Evolutionary conservation across 2,888 invertebrate genomes (phyloP).

Genomic region (Heteromurus nitidus): DNA sequence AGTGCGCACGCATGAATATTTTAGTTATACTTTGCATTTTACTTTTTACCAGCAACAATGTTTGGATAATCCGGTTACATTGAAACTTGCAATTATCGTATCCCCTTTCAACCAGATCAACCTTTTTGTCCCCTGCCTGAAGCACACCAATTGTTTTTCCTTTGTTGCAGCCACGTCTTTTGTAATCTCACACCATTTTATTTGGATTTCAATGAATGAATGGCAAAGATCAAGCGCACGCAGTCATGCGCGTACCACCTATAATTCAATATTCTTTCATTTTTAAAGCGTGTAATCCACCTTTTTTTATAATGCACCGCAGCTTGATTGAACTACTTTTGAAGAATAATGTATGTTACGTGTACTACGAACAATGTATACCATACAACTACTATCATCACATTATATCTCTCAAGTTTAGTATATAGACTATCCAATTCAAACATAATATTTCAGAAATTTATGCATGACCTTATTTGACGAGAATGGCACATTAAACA

Average conservation of each 20-base stretch:
- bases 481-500: constrained; percentile 44
- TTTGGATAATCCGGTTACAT: constrained; percentile 36
- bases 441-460: constrained; percentile 27
- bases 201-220: constrained; percentile 19
- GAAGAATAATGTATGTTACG: too few relatives aligned
- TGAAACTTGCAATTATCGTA: constrained; percentile 21
- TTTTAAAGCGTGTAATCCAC: not conserved
- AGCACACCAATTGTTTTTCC: not conserved
- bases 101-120: not conserved
- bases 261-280: too few relatives aligned
- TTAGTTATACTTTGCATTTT: too few relatives aligned
- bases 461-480: constrained; percentile 55
- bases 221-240: not conserved
- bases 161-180: constrained; percentile 7
- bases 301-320: constrained; percentile 10
- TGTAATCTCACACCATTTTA: constrained; percentile 15
- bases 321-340: too few relatives aligned
- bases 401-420: too few relatives aligned
- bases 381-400: too few relatives aligned
- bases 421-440: constrained; percentile 6
- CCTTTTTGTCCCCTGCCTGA: constrained; percentile 20
- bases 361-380: too few relatives aligned
- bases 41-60: too few relatives aligned
- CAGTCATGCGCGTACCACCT: not conserved
- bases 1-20: too few relatives aligned